Percentiles rank a stretch among this genome's conserved stretches.
Conservation (phyloP, 1,140 invertebrate genomes). For the Aphelenchoides besseyi region DNA sequence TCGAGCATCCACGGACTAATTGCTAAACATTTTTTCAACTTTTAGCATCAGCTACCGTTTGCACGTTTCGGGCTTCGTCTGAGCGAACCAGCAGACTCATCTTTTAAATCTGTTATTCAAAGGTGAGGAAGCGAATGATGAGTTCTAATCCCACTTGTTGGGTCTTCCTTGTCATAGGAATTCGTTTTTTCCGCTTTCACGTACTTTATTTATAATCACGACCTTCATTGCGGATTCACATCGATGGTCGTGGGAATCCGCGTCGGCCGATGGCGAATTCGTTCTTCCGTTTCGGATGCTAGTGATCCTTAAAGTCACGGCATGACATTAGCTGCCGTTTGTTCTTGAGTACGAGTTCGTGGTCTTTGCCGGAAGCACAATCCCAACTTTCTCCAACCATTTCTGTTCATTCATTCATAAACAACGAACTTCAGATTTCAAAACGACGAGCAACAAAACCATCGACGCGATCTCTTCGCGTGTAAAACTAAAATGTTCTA, state of each 20-base stretch:
- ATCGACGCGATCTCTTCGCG: neutral
- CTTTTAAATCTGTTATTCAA: too few relatives aligned
- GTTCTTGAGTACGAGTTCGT: neutral
- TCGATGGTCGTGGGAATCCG: neutral
- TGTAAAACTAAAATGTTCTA: conserved; percentile 58
- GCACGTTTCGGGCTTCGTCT: too few relatives aligned
- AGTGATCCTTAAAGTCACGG: neutral
- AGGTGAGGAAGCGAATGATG: too few relatives aligned
- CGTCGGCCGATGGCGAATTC: neutral
- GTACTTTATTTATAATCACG: too few relatives aligned
- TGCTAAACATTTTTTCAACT: too few relatives aligned
- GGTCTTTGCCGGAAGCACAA: neutral
- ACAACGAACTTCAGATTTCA: neutral
- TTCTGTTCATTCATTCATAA: neutral
- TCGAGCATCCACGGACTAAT: too few relatives aligned
- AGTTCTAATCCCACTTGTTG: too few relatives aligned
- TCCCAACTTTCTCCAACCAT: neutral
- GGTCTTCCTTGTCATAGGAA: too few relatives aligned
- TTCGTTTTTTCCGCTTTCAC: too few relatives aligned
- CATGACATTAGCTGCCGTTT: neutral
- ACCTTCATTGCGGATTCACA: too few relatives aligned
- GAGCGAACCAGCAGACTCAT: too few relatives aligned
- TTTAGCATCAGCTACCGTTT: too few relatives aligned
- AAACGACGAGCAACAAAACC: neutral
- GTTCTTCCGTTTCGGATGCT: neutral